phyloP scores from a whole-genome alignment of 2,797 vertebrate genomes.

The Microhierax caerulescens region DNA sequence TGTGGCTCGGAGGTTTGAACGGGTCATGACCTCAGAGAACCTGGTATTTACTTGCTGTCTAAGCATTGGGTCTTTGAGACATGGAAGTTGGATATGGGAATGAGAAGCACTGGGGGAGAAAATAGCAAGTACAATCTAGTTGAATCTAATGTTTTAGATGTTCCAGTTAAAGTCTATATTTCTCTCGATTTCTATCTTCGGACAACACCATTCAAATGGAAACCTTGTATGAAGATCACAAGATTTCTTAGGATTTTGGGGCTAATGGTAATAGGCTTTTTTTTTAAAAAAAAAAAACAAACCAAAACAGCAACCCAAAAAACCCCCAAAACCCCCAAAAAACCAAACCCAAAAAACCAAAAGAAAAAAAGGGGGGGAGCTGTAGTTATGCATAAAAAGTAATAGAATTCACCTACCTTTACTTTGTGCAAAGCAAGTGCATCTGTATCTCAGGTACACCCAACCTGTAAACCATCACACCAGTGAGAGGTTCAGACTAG shows the following conservation, averaged over 20 bases:
- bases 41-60: not conserved
- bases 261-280: not conserved
- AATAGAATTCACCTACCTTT: not conserved
- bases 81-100: not conserved
- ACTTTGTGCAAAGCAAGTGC: not conserved
- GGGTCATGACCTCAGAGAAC: not conserved
- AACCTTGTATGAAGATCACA: not conserved
- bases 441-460: not conserved
- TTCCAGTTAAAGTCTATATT: not conserved
- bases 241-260: not conserved
- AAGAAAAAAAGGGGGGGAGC: not conserved
- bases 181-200: not conserved
- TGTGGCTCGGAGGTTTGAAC: accelerated
- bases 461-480: not conserved
- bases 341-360: too few relatives aligned
- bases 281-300: not conserved
- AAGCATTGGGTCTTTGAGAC: not conserved
- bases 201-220: not conserved
- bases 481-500: not conserved
- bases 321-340: too few relatives aligned
- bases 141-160: not conserved
- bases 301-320: too few relatives aligned
- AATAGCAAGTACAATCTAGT: not conserved
- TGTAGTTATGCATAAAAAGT: not conserved
- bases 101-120: not conserved